Conservation (phyloP, 2,888 invertebrate genomes). For the Ochropleura leucogaster region DNA sequence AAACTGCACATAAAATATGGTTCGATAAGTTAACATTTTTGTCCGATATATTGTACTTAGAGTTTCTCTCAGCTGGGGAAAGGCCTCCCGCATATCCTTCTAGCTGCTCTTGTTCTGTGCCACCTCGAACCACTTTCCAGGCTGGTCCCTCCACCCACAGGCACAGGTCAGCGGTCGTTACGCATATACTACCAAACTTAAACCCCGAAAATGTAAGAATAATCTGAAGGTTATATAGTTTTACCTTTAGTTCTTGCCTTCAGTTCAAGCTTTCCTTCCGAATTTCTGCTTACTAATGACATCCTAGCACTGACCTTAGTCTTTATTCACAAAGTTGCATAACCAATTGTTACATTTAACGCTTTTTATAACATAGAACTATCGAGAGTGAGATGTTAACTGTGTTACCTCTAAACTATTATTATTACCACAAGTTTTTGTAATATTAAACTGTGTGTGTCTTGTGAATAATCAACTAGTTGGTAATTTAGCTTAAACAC, state of each 20-base stretch:
- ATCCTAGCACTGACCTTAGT: neutral
- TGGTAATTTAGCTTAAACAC: slow-evolving; percentile 40
- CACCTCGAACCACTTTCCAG: no score
- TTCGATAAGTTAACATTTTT: neutral
- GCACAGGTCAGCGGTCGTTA: no score
- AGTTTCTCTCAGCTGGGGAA: no score
- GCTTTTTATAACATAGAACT: slow-evolving; percentile 20
- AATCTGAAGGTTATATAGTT: neutral
- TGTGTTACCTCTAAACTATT: neutral
- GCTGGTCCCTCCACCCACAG: no score
- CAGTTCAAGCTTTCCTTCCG: neutral
- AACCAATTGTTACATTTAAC: neutral
- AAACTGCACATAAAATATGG: neutral
- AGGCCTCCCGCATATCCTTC: no score
- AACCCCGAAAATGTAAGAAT: neutral
- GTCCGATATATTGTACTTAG: neutral
- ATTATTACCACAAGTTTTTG: slow-evolving; percentile 33
- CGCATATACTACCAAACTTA: neutral
- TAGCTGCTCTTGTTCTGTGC: no score
- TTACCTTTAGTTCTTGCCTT: neutral
- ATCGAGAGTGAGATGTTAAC: neutral
- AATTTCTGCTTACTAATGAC: neutral
- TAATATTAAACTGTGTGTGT: slow-evolving; percentile 19
- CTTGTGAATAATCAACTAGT: slow-evolving; percentile 34
- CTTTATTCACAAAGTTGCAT: neutral